These are phyloP conservation scores for Strigamia maritima DNA, from an alignment of 2,888 invertebrate genomes.

Conservation along the genomic window DNA sequence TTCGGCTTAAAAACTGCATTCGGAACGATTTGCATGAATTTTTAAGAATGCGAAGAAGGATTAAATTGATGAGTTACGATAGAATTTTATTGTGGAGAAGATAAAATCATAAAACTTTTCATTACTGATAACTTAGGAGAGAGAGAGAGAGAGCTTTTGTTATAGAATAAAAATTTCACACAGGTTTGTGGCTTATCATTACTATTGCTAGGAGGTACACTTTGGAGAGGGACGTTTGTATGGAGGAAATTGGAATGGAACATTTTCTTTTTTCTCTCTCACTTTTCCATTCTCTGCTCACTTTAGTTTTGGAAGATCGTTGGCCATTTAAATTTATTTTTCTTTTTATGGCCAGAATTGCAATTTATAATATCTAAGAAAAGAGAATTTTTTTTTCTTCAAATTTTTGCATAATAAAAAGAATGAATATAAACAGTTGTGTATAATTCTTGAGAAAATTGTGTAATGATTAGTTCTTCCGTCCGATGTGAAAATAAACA, in stretches of 20 bases:
- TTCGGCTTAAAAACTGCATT: neutral
- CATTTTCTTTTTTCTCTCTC: neutral
- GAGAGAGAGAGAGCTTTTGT: neutral
- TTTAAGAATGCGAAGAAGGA: neutral
- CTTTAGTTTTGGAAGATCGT: neutral
- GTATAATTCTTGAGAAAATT: slow-evolving; percentile 11
- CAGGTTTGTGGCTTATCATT: slow-evolving; percentile 27
- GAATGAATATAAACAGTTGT: too few relatives aligned
- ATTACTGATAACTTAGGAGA: neutral
- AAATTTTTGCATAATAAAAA: neutral
- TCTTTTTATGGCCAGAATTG: neutral
- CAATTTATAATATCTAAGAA: neutral
- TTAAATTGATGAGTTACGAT: neutral
- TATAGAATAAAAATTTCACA: slow-evolving; percentile 23
- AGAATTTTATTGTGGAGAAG: neutral
- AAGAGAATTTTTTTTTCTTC: neutral
- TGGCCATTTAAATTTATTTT: slow-evolving; percentile 26
- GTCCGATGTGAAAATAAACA: neutral
- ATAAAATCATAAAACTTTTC: slow-evolving; percentile 2
- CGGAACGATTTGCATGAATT: neutral
- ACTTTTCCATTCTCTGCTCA: neutral
- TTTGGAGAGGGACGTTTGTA: neutral
- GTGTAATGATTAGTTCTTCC: slow-evolving; percentile 4
- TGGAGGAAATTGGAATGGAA: slow-evolving; percentile 15
- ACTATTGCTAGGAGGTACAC: slow-evolving; percentile 8